phyloP scores from a whole-genome alignment of 2,113 vertebrate genomes.

The Balaeniceps rex region DNA sequence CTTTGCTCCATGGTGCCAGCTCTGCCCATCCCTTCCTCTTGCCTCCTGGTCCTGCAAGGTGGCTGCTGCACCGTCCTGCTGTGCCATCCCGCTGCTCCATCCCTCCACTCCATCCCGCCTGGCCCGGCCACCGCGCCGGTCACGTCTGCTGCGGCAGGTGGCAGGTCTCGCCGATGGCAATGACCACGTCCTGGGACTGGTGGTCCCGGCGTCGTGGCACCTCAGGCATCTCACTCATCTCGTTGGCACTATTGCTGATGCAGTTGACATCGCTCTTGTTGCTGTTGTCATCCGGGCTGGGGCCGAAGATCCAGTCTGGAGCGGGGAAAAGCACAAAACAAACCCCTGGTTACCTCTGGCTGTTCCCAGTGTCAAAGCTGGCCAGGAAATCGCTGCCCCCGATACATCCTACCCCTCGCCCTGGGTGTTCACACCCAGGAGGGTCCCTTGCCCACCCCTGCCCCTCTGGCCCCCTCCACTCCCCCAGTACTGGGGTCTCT shows the following conservation, averaged over 20 bases:
- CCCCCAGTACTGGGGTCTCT: neutral
- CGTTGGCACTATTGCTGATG: slow-evolving; percentile 74
- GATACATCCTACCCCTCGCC: accelerated
- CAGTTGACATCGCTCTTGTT: slow-evolving; percentile 81
- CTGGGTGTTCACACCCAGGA: neutral
- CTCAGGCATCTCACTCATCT: slow-evolving; percentile 65
- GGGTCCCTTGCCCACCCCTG: neutral
- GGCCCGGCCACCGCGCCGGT: neutral
- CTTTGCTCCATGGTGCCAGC: neutral
- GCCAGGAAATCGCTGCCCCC: neutral
- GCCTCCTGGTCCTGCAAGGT: neutral
- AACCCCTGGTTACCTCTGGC: neutral
- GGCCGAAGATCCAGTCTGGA: slow-evolving; percentile 81
- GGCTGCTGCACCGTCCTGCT: neutral
- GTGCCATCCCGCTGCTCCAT: neutral
- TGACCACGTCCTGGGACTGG: slow-evolving; percentile 72
- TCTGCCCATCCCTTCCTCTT: neutral
- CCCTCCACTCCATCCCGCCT: neutral
- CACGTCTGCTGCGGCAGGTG: slow-evolving; percentile 71
- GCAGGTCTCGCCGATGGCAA: slow-evolving; percentile 74
- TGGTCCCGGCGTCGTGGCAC: neutral
- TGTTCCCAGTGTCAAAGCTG: neutral
- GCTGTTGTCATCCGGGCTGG: slow-evolving; percentile 64
- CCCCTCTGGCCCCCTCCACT: neutral
- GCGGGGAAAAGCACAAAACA: neutral